These are phyloP conservation scores for Oophaga sylvatica DNA, from an alignment of 2,797 vertebrate genomes.

Conservation along the genomic window DNA sequence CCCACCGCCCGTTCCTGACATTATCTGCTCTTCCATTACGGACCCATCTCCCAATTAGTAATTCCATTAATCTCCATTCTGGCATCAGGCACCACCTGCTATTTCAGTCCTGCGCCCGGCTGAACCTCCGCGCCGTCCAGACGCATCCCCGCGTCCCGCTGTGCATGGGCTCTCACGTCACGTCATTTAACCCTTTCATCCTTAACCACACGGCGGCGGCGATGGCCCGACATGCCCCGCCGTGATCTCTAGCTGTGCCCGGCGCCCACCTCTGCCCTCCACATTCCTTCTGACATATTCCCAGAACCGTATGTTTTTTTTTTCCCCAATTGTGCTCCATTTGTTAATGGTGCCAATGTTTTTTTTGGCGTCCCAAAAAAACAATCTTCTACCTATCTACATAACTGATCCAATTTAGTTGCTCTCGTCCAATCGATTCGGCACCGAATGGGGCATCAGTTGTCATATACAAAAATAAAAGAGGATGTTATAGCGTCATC, in stretches of 20 bases:
- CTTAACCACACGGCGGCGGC: background rate
- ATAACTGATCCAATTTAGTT: too few species aligned
- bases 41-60: conserved; percentile 57
- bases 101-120: conserved; percentile 21
- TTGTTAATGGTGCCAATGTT: too few species aligned
- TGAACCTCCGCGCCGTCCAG: conserved; percentile 31
- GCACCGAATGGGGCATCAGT: background rate
- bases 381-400: too few species aligned
- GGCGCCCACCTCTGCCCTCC: background rate
- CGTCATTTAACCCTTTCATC: background rate
- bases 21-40: conserved; percentile 49
- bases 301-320: background rate
- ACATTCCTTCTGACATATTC: background rate
- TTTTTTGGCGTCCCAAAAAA: too few species aligned
- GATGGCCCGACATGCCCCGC: background rate
- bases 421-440: background rate
- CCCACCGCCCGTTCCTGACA: conserved; percentile 27
- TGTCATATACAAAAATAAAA: too few species aligned
- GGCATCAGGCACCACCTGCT: conserved; percentile 50
- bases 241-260: background rate
- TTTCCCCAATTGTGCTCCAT: too few species aligned
- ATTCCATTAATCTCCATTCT: conserved; percentile 56
- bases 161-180: background rate
- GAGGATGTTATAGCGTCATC: background rate
- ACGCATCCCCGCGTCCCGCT: background rate